phyloP scores from a whole-genome alignment of 2,888 invertebrate genomes.

The Punctoribates punctum region DNA sequence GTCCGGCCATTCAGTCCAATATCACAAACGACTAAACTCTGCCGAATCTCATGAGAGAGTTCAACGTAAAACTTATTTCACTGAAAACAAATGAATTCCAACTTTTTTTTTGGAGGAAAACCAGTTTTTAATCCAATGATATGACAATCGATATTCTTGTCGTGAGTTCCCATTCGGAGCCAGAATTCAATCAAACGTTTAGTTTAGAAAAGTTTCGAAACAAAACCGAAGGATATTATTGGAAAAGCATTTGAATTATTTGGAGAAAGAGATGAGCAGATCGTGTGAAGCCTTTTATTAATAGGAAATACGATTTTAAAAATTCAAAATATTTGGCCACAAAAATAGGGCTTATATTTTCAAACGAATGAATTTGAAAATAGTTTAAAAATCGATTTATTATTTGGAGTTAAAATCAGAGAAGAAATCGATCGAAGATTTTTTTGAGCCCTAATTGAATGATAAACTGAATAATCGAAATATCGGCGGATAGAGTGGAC shows the following conservation, averaged over 20 bases:
- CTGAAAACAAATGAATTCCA: slow-evolving; percentile 5
- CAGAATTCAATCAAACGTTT: too few species aligned
- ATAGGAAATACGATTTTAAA: too few species aligned
- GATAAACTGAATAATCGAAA: slow-evolving; percentile 31
- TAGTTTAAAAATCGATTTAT: slow-evolving; percentile 4
- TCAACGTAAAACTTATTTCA: not conserved
- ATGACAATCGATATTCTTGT: too few species aligned
- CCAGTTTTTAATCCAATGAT: too few species aligned
- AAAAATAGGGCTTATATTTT: not conserved
- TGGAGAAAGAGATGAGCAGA: too few species aligned
- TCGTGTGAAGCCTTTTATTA: too few species aligned
- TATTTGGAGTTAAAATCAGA: not conserved
- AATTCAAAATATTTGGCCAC: not conserved
- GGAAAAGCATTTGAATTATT: too few species aligned
- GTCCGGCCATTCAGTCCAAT: slow-evolving; percentile 6
- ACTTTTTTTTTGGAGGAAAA: not conserved
- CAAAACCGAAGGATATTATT: too few species aligned
- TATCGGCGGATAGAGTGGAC: slow-evolving; percentile 8
- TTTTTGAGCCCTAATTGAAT: slow-evolving; percentile 2
- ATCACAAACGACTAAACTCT: slow-evolving; percentile 18
- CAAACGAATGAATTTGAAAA: not conserved
- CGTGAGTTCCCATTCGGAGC: too few species aligned
- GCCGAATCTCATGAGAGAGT: slow-evolving; percentile 13
- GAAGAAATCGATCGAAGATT: not conserved
- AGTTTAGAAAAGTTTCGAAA: too few species aligned